Base-by-base conservation (phyloP, 2,113 vertebrate species). In the Phycodurus eques region DNA sequence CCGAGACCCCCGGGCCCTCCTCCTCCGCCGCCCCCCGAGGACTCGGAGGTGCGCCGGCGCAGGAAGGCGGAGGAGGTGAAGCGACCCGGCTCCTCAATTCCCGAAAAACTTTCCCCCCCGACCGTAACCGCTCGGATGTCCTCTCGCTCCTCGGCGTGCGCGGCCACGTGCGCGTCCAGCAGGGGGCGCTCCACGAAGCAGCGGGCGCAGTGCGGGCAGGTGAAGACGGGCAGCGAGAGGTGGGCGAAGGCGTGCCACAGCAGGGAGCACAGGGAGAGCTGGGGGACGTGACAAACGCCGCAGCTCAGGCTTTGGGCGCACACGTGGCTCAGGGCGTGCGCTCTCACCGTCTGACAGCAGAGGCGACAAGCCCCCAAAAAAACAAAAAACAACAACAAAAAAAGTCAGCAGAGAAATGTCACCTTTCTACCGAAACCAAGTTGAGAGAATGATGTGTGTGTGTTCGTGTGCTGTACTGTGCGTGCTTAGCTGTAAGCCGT, bases 171-270 rank as follows among this genome's bases (percentile, higher is more conserved):
- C 74, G 94, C 93, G 89, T 98, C 96, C 70, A 98, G 91, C 35
- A 95, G 93, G 43, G 93, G 82, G 82, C 94, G 93, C 76, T 98
- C 94, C 20, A 96, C 94, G 19, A 98, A 98, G 92, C 95, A 96
- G 84, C 80, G 93, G 64, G 94, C 92, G 0, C 98, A 98, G 13
- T 95, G 92, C 0, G 95, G 95, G 89, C 98, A 98, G 85, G 94
- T 93, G 91, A 96, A 96, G 67, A 98, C 89, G 0, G 95, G 92
- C 81, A 98, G 67, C 0, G 94, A 92, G 43, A 98, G 84, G 85
- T 99, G 98, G 11, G 94, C 86, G 44, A 99, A 93, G 0, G 92
- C 51, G 83, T 99, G 98, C 96, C 96, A 98, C 90, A 98, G 88
- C 67, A 99, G 93, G 82, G 95, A 90, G 88, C 98, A 99, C 27